Evolutionary conservation across 2,113 vertebrate species (phyloP).

Genomic region (Esox niger): DNA sequence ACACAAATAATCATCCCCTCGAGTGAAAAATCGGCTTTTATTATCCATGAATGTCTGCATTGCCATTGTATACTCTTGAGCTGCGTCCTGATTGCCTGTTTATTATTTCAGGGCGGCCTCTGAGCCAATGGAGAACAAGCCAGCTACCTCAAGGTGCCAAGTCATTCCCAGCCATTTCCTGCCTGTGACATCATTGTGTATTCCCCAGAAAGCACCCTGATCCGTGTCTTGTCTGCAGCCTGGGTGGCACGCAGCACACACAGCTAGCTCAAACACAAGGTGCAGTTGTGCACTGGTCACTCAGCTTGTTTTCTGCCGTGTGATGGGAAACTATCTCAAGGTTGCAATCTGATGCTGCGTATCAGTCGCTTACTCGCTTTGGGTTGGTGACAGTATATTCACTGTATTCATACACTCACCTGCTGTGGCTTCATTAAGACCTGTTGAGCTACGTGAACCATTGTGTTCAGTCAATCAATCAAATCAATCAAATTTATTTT

Average conservation of each 20-base stretch:
- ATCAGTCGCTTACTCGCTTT: slow-evolving; percentile 27
- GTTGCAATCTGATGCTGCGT: slow-evolving; percentile 58
- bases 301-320: slow-evolving; percentile 78
- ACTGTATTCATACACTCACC: slow-evolving; percentile 41
- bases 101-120: slow-evolving; percentile 91
- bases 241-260: slow-evolving; percentile 89
- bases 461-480: no score
- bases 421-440: slow-evolving; percentile 16
- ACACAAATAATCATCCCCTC: slow-evolving; percentile 94
- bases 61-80: slow-evolving; percentile 91
- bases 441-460: not conserved
- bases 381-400: slow-evolving; percentile 19
- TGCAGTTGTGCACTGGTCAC: slow-evolving; percentile 75
- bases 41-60: slow-evolving; percentile 90
- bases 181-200: slow-evolving; percentile 96
- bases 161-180: slow-evolving; percentile 84
- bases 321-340: slow-evolving; percentile 71
- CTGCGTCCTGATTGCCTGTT: slow-evolving; percentile 96
- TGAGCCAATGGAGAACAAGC: slow-evolving; percentile 87
- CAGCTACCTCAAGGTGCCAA: slow-evolving; percentile 88
- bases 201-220: slow-evolving; percentile 81
- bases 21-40: slow-evolving; percentile 94
- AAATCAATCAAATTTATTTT: no score
- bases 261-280: slow-evolving; percentile 79
- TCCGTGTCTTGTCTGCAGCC: slow-evolving; percentile 90